These are phyloP conservation scores for Portunus trituberculatus DNA, from an alignment of 1,140 invertebrate species.

Conservation along the genomic window DNA sequence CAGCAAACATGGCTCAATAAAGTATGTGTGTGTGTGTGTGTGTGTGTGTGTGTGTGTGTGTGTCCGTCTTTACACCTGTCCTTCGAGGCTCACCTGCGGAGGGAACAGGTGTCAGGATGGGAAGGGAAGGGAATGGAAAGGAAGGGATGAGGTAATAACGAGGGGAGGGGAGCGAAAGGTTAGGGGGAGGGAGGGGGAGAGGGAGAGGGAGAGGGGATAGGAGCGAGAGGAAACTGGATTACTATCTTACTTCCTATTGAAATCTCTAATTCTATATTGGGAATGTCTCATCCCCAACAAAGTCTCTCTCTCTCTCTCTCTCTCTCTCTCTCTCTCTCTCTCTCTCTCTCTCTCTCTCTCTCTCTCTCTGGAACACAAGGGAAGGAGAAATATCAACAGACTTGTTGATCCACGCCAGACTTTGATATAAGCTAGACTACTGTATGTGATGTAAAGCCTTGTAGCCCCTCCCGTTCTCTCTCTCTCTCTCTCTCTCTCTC, in stretches of 20 bases:
- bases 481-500: conserved; percentile 2
- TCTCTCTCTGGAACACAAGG: neutral
- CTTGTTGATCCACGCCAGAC: neutral
- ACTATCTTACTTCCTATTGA: no score
- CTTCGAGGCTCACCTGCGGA: no score
- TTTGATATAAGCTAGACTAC: neutral
- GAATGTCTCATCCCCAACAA: neutral
- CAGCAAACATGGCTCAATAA: no score
- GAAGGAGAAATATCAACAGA: no score
- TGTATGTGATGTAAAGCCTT: no score
- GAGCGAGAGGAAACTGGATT: neutral
- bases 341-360: neutral
- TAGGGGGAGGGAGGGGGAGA: neutral
- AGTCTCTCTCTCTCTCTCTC: neutral
- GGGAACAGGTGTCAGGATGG: neutral
- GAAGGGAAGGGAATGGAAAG: neutral
- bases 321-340: neutral
- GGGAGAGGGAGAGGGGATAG: neutral
- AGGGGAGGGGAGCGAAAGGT: neutral
- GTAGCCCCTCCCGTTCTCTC: neutral
- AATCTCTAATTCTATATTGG: no score
- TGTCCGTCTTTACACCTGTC: neutral
- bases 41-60: conserved; percentile 34
- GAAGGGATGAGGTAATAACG: no score
- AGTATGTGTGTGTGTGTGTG: neutral